Percentiles rank a stretch among this genome's conserved stretches.
Evolutionary conservation across 2,113 vertebrate genomes (phyloP).

Genomic region (Anser cygnoides): DNA sequence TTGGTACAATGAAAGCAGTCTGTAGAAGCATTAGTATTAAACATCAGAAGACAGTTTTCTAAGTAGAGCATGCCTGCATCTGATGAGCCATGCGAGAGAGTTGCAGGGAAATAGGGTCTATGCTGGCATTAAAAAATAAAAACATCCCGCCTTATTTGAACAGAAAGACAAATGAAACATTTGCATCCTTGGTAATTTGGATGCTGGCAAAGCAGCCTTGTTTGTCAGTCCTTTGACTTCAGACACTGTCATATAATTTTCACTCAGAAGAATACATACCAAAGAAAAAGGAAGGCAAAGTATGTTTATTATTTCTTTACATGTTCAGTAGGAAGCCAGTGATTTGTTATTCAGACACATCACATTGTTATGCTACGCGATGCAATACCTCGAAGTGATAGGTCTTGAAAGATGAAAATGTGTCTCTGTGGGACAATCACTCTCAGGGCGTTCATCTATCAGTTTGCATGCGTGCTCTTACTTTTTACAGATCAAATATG

Average conservation of each 20-base stretch:
- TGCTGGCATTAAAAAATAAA: constrained; percentile 20
- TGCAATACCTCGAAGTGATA: neutral
- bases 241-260: neutral
- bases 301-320: constrained; percentile 35
- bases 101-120: neutral
- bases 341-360: constrained; percentile 53
- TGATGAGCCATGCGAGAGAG: neutral
- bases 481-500: constrained; percentile 19
- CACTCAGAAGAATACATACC: neutral
- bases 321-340: constrained; percentile 2
- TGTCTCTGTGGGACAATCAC: constrained; percentile 27
- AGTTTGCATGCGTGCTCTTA: neutral
- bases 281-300: neutral
- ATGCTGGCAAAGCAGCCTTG: constrained; percentile 17
- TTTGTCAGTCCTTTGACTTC: constrained; percentile 40
- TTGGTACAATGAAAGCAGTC: neutral
- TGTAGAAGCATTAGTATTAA: constrained; percentile 31
- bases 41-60: constrained; percentile 18
- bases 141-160: neutral
- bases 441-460: constrained; percentile 19
- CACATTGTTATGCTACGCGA: constrained; percentile 6
- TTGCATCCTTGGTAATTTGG: constrained; percentile 24
- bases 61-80: neutral
- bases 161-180: neutral
- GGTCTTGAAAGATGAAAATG: constrained; percentile 48